Evolutionary conservation across 2,888 invertebrate genomes (phyloP).

Genomic region (Apomyelois bistriatella): DNA sequence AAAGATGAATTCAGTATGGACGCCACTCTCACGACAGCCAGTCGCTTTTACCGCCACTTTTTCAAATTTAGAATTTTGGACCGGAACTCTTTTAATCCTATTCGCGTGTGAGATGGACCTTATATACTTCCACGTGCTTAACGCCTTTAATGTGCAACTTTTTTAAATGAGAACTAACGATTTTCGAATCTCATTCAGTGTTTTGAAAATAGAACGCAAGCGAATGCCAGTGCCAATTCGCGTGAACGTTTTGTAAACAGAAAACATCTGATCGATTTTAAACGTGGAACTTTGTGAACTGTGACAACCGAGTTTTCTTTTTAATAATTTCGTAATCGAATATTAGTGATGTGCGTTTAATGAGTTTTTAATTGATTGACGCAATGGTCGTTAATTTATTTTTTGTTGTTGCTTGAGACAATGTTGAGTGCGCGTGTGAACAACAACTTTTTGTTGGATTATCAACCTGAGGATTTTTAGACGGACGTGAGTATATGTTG

Average conservation of each 20-base stretch:
- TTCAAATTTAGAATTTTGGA: constrained; percentile 70
- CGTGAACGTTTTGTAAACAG: constrained; percentile 34
- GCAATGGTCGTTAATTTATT: neutral
- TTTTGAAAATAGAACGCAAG: constrained; percentile 25
- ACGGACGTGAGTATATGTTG: neutral
- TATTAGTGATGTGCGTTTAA: constrained; percentile 4
- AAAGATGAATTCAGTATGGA: constrained; percentile 61
- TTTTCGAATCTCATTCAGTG: constrained; percentile 13
- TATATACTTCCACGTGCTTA: constrained; percentile 61
- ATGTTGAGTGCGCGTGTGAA: constrained; percentile 11
- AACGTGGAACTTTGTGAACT: constrained; percentile 6
- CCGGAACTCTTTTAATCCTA: constrained; percentile 58
- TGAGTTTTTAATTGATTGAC: constrained; percentile 8
- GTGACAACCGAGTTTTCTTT: neutral
- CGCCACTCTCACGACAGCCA: constrained; percentile 48
- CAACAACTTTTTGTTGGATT: constrained; percentile 8
- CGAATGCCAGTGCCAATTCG: constrained; percentile 13
- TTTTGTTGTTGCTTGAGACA: neutral
- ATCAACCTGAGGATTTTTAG: constrained; percentile 1
- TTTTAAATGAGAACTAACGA: constrained; percentile 14
- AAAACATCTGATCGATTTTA: constrained; percentile 36
- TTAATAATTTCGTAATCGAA: constrained; percentile 8
- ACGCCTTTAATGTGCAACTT: constrained; percentile 29
- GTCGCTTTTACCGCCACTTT: constrained; percentile 49
- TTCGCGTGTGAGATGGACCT: constrained; percentile 74